Conservation (phyloP, 1,140 invertebrate genomes). For the Kradibia gibbosae region DNA sequence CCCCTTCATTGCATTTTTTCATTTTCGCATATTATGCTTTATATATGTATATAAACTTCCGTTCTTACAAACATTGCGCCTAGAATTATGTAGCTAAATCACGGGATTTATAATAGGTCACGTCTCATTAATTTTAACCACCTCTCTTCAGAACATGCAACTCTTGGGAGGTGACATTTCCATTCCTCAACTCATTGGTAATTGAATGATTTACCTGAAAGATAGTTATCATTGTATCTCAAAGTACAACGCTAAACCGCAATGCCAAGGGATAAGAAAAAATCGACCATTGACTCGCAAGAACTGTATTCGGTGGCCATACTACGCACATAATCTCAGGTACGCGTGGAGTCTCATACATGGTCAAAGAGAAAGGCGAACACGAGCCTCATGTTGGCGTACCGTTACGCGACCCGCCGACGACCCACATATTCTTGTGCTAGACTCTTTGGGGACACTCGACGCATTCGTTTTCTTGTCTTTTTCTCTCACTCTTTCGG, state of each 20-base stretch:
- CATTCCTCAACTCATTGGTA: no score
- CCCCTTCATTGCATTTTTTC: slow-evolving; percentile 3
- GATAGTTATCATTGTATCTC: no score
- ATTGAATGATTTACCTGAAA: no score
- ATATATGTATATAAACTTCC: background rate
- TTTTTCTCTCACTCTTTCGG: background rate
- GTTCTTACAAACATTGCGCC: background rate
- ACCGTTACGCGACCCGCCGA: slow-evolving; percentile 70
- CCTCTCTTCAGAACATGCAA: no score
- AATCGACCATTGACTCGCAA: slow-evolving; percentile 23
- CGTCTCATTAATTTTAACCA: no score
- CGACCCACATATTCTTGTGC: slow-evolving; percentile 62
- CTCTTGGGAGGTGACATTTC: no score
- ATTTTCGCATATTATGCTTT: no score
- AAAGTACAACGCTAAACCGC: background rate
- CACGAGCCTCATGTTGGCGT: slow-evolving; percentile 46
- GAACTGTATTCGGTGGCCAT: background rate
- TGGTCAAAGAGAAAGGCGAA: slow-evolving; percentile 57
- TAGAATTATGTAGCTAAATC: no score
- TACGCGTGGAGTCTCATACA: slow-evolving; percentile 31
- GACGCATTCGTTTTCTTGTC: slow-evolving; percentile 35
- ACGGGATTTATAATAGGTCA: no score
- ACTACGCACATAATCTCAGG: slow-evolving; percentile 19
- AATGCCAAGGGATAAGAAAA: background rate
- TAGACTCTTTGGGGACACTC: slow-evolving; percentile 21